Percentiles rank a stretch among this genome's conserved stretches.
These are phyloP conservation scores for Vultur gryphus DNA, from an alignment of 2,797 vertebrate species.

Conservation along the genomic window DNA sequence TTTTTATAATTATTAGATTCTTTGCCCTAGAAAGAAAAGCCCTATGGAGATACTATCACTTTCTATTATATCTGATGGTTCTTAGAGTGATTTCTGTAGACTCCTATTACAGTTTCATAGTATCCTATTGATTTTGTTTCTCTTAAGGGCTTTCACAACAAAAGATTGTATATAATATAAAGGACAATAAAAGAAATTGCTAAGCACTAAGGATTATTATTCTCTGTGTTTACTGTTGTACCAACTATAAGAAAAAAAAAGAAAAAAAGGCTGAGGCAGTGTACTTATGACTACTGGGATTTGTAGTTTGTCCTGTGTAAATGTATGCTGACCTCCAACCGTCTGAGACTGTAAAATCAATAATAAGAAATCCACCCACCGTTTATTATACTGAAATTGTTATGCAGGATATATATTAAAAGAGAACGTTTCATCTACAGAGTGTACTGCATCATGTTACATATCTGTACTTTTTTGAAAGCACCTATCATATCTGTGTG, in stretches of 20 bases:
- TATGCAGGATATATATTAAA: conserved; percentile 26
- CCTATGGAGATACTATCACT: not conserved
- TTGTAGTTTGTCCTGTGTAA: conserved; percentile 27
- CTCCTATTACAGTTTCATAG: conserved; percentile 21
- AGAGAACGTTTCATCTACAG: not conserved
- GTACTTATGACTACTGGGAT: not conserved
- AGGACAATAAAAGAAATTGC: conserved; percentile 35
- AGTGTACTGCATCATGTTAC: not conserved
- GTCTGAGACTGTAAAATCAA: not conserved
- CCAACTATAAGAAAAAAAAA: not conserved
- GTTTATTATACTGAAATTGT: not conserved
- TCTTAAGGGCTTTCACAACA: conserved; percentile 16
- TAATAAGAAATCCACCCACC: conserved; percentile 16
- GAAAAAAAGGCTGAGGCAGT: not conserved
- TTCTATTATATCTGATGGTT: not conserved
- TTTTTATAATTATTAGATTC: not conserved
- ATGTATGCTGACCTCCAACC: conserved; percentile 3
- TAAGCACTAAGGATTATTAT: conserved; percentile 32
- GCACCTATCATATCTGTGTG: not conserved
- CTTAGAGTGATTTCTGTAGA: conserved; percentile 18
- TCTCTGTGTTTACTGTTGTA: conserved; percentile 14
- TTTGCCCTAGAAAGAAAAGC: not conserved
- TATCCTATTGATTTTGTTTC: conserved; percentile 45
- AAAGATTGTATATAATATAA: not conserved
- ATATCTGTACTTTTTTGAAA: not conserved